Evolutionary conservation across 2,113 vertebrate species (phyloP), one percentile per base, ranked within the genome.

Genomic region (Colossoma macropomum): DNA sequence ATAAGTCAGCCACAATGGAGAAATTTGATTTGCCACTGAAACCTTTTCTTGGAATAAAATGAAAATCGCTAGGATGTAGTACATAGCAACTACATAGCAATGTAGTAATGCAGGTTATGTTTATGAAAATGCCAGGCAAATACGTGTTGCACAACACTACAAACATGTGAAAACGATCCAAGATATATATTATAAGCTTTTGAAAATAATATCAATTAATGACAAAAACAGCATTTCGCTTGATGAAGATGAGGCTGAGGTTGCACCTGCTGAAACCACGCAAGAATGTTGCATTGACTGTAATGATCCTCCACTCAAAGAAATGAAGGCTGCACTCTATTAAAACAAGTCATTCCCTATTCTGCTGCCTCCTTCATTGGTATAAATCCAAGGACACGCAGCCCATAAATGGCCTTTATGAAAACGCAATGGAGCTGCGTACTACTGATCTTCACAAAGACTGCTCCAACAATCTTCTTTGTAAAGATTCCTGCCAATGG

Each of bases 271-370:
- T 17, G 45, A 52, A 2, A 7, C 54, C 27, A 75, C 8, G 32
- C 41, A 1, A 48, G 27, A 45, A 27, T 28, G 72, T 81, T 50
- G 50, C 59, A 74, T 30, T 21, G 63, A 74, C 79, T 65, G 27
- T 38, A 34, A 69, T 34, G 72, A 41, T 34, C 28, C 50, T 66
- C 48, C 32, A 56, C 73, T 45, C 38, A 76, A 75, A 68, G 27
- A 69, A 75, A 82, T 69, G 38, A 76, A 82, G 73, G 69, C 23
- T 38, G 68, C 32, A 54, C n/a, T 71, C 68, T 52, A 77, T 82
- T 82, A 68, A 82, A 60, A 54, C 63, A 77, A 52, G 81, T 69
- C 63, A 60, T 52, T 81, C 75, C n/a, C 13, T 77, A 69, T 41
- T 56, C 74, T n/a, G 65, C 30, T 34, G 56, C 27, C 45, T 66